Evolutionary conservation across 2,888 invertebrate species (phyloP), one percentile per base, ranked within the genome.

Genomic region (Gymnoscelis rufifasciata): DNA sequence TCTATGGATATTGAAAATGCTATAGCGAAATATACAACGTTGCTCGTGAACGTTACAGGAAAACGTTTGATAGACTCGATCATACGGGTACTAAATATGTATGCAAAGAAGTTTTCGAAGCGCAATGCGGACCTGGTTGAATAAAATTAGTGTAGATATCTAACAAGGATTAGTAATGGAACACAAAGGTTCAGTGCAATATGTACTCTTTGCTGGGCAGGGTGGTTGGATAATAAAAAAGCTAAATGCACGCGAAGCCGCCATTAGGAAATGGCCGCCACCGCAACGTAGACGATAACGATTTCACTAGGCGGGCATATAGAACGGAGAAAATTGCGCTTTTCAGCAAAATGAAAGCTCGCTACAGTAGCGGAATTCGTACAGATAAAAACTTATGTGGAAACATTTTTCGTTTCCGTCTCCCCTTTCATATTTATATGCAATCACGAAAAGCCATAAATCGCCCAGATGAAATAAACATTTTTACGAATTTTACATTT

Each of bases 261-360:
- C 82, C 79, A 87, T 87, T 86, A 87, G 80, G 76, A 77, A 83
- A 83, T 80, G 80, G 83, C 79, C 72, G 75, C 77, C 41, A 72
- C 74, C 71, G 66, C 77, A 74, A 64, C 70, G 48, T 44, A 49
- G 73, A 78, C 78, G 77, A 83, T 83, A 84, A 82, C 83, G 79
- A 82, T 83, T 86, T 72, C 77, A 77, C 80, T 74, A 76, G 77
- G 74, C 78, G 72, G 74, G 73, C 71, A 74, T 76, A 78, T 66
- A 77, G 78, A 83, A 83, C 78, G 73, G 78, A 71, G 81, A 84
- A 83, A 84, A 86, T 82, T 84, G 82, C 77, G 78, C 83, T 86
- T 84, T 84, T 82, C 83, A 83, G 75, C 74, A 64, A 81, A 79
- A 84, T 81, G 74, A 81, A 82, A 80, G 75, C 78, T 62, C 68